Evolutionary conservation across 2,113 vertebrate species (phyloP).

Genomic region (Rattus rattus): DNA sequence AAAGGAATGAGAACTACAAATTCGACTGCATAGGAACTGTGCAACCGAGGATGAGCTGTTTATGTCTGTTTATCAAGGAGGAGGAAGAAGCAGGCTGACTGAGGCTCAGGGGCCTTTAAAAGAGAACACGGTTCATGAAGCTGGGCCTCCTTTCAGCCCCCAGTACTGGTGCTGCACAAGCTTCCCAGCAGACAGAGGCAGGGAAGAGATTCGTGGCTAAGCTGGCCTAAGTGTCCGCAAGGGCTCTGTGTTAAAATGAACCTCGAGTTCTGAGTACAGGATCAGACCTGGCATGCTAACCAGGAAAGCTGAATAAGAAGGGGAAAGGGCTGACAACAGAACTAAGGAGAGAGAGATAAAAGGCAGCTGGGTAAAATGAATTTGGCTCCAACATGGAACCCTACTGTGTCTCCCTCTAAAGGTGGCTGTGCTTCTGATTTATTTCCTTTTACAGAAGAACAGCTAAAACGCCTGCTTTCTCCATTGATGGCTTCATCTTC

Average conservation of each 20-base stretch:
- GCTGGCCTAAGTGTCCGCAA: not conserved
- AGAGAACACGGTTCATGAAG: not conserved
- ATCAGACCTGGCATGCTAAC: not conserved
- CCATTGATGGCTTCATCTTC: not conserved
- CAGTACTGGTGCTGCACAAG: not conserved
- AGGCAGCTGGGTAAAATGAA: not conserved
- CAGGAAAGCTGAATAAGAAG: not conserved
- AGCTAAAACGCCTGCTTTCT: not conserved
- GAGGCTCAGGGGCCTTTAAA: not conserved
- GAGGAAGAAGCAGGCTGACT: not conserved
- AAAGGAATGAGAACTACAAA: not conserved
- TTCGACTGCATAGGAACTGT: too few relatives aligned
- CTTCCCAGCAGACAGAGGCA: not conserved
- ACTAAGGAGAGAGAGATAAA: not conserved
- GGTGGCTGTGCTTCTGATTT: not conserved
- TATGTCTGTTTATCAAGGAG: not conserved
- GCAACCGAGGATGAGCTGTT: not conserved
- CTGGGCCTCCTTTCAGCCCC: not conserved
- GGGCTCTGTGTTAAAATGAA: not conserved
- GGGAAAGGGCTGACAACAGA: not conserved
- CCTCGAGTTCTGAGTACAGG: not conserved
- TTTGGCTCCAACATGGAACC: not conserved
- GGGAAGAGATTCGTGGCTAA: not conserved
- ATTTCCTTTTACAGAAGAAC: not conserved
- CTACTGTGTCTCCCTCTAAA: not conserved